These are phyloP conservation scores for Manis crassicaudata DNA, from an alignment of 2,797 vertebrate genomes.

Conservation along the genomic window DNA sequence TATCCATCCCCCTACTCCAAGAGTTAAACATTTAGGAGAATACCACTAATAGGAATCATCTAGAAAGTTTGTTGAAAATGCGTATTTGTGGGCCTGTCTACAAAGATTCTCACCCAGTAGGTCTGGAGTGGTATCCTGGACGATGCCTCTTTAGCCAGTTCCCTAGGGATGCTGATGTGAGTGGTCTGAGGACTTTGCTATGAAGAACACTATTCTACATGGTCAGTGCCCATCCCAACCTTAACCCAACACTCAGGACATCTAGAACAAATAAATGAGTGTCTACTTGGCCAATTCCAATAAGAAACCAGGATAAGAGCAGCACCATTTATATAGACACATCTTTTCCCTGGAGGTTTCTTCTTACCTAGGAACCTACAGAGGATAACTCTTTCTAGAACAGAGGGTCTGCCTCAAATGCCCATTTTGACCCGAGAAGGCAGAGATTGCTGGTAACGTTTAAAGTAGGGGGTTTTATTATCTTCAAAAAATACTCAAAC, in stretches of 20 bases:
- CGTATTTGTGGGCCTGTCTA: neutral
- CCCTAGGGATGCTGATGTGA: neutral
- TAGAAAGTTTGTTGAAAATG: neutral
- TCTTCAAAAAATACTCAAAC: neutral
- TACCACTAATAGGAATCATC: neutral
- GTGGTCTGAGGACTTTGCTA: neutral
- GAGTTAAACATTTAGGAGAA: constrained; percentile 24
- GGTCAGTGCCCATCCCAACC: neutral
- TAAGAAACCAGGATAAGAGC: neutral
- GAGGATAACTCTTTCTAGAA: neutral
- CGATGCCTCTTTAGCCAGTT: neutral
- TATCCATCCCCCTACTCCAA: neutral
- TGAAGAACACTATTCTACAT: neutral
- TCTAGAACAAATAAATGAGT: neutral
- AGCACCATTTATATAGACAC: neutral
- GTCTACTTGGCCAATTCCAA: neutral
- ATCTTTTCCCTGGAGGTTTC: neutral
- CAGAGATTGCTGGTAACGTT: neutral
- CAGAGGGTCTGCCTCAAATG: constrained; percentile 1
- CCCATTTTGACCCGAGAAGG: neutral
- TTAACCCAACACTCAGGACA: neutral
- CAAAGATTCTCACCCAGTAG: neutral
- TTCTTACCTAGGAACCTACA: neutral
- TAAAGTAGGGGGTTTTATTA: neutral
- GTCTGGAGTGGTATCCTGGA: neutral